Conservation (phyloP, 2,113 vertebrate species). For the Murina feae region DNA sequence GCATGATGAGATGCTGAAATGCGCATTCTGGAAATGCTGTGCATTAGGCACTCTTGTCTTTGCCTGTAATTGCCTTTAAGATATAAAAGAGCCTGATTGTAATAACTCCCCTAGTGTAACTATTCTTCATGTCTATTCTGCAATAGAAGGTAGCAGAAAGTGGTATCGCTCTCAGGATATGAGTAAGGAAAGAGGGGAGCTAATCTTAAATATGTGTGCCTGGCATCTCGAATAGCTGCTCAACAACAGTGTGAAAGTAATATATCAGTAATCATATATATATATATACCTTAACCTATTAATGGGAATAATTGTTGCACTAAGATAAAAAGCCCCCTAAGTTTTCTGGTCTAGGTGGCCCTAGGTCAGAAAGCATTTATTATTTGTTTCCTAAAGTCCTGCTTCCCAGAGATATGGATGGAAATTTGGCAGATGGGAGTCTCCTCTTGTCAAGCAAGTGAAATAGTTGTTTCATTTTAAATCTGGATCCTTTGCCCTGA, state of each 20-base stretch:
- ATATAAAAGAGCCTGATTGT: slow-evolving; percentile 77
- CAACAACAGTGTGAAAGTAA: slow-evolving; percentile 56
- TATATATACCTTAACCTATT: slow-evolving; percentile 71
- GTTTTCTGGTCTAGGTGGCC: slow-evolving; percentile 68
- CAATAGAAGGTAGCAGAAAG: slow-evolving; percentile 76
- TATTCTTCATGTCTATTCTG: slow-evolving; percentile 78
- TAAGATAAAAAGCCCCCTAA: slow-evolving; percentile 71
- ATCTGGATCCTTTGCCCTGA: slow-evolving; percentile 63
- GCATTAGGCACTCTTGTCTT: slow-evolving; percentile 82
- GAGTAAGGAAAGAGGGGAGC: slow-evolving; percentile 70
- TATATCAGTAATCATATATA: slow-evolving; percentile 63
- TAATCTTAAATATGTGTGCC: slow-evolving; percentile 76
- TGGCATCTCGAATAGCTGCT: slow-evolving; percentile 77
- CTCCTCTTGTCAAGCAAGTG: slow-evolving; percentile 75
- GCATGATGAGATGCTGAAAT: slow-evolving; percentile 71
- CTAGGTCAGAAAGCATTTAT: slow-evolving; percentile 73
- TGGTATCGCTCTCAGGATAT: slow-evolving; percentile 79
- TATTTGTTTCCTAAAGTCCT: slow-evolving; percentile 75
- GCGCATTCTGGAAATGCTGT: slow-evolving; percentile 76
- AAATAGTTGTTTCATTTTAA: slow-evolving; percentile 77
- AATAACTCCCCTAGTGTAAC: slow-evolving; percentile 77
- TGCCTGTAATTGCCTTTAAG: slow-evolving; percentile 81
- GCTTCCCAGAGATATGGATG: slow-evolving; percentile 70
- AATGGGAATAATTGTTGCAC: slow-evolving; percentile 76
- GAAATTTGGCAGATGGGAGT: slow-evolving; percentile 74